Evolutionary conservation across 2,113 vertebrate species (phyloP), one percentile per base, ranked within the genome.

Genomic region (Camelus dromedarius): DNA sequence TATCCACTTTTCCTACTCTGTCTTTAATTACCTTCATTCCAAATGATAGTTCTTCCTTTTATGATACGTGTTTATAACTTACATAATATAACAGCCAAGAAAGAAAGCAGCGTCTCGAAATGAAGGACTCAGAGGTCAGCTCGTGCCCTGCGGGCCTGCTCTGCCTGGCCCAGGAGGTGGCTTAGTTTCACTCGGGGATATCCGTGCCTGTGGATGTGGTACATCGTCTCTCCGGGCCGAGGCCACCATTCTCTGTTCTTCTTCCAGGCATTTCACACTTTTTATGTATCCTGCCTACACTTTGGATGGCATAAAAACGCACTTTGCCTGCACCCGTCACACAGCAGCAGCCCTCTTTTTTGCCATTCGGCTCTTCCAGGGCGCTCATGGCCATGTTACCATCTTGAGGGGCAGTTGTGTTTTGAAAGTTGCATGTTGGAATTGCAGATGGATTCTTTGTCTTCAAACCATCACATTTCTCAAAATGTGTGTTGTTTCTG

Each of bases 251-350:
- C 30, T n/a, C 56, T 32, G 60, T 5, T 32, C 54, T 11, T 3
- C 0, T 3, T 6, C 11, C 69, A 3, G 46, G 42, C 32, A 1
- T 1, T 60, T 32, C 0, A 28, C 35, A 9, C 3, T 4, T 5
- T 5, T 4, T 10, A 0, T 58, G 35, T 11, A 1, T 19, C 30
- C 56, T 24, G 18, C 16, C 50, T 28, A 0, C 1, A 5, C 6
- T 54, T 15, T 5, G 22, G 48, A 7, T 12, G n/a, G 48, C 50
- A 48, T 80, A 1, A 56, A 38, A 64, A 18, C 28, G 13, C 48
- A 6, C 28, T 46, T 79, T 24, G 30, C 42, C 20, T 79, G 1
- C 60, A 69, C 28, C 9, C 32, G 38, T 7, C 18, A 6, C 19
- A 1, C 6, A 6, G 16, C 15, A 86, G 7, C 9, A 4, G 2